Evolutionary conservation across 2,797 vertebrate species (phyloP).

Genomic region (Coracias cyanogaster): DNA sequence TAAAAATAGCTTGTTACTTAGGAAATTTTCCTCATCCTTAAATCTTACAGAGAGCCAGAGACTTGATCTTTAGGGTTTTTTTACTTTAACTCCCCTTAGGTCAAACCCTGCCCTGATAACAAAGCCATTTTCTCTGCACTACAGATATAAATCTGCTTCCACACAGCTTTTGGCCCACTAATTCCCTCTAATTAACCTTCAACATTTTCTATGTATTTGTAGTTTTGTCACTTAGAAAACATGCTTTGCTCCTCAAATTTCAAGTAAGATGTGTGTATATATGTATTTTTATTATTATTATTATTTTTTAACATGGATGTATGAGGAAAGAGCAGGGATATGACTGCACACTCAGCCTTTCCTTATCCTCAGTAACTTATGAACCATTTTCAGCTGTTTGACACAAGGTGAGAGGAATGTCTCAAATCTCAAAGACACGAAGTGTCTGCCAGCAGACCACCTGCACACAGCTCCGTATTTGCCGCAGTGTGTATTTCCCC

Average conservation of each 20-base stretch:
- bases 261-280: neutral
- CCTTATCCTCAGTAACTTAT: neutral
- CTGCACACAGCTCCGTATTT: neutral
- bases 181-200: conserved; percentile 11
- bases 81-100: neutral
- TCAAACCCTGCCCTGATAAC: neutral
- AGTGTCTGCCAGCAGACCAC: neutral
- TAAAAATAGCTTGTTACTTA: conserved; percentile 72
- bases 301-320: neutral
- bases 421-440: neutral
- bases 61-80: neutral
- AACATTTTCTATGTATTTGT: neutral
- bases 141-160: conserved; percentile 1
- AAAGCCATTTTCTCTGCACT: neutral
- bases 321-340: neutral
- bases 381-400: neutral
- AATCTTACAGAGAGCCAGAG: conserved; percentile 9
- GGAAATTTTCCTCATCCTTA: conserved; percentile 58
- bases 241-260: neutral
- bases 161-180: neutral
- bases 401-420: neutral
- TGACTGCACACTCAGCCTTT: neutral
- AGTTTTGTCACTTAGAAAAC: neutral
- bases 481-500: neutral
- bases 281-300: neutral